Base-by-base conservation (phyloP, 2,113 vertebrate species). In the Microcebus jonahi region DNA sequence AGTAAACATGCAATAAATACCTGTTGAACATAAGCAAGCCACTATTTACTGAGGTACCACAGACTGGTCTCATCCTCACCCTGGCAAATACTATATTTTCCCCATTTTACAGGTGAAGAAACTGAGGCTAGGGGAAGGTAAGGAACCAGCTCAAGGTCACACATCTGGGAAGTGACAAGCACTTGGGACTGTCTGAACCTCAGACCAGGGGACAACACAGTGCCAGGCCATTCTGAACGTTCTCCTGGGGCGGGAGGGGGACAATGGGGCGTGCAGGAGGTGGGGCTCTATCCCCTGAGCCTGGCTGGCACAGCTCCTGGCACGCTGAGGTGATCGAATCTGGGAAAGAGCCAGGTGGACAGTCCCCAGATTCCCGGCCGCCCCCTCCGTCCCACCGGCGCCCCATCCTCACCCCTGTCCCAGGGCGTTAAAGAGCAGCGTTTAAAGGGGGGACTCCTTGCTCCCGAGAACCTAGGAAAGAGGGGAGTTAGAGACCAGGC, bases 1-100 rank as follows among this genome's bases (percentile, higher is more conserved):
- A 27, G 71, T 53, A 94, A 61, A 93, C 36, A 77, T 5, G 25
- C 34, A 94, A 39, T 59, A 82, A 84, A 92, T 90, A 97, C 95
- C 90, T 97, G 96, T 89, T 97, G 95, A 95, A 92, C 84, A 71
- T 8, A 95, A 96, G 65, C 93, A 88, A n/a, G 91, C 36, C 57
- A 45, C 55, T 48, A 8, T 86, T 90, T 50, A 36, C 90, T 10
- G 23, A 91, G 20, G 63, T 14, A 76, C 79, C 63, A 59, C 45
- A 45, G 55, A n/a, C 12, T 83, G 70, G n/a, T 34, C 71, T 55
- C 67, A 34, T 39, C n/a, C 73, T 55, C 63, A 45, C n/a, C 80
- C 63, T 55, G 31, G 65, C 80, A 75, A 65, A 71, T 50, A 85
- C 53, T 86, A 1, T 1, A 61, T 57, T 48, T 23, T 15, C 4